Conservation (phyloP, 1,140 invertebrate genomes). For the Platyura marginata region DNA sequence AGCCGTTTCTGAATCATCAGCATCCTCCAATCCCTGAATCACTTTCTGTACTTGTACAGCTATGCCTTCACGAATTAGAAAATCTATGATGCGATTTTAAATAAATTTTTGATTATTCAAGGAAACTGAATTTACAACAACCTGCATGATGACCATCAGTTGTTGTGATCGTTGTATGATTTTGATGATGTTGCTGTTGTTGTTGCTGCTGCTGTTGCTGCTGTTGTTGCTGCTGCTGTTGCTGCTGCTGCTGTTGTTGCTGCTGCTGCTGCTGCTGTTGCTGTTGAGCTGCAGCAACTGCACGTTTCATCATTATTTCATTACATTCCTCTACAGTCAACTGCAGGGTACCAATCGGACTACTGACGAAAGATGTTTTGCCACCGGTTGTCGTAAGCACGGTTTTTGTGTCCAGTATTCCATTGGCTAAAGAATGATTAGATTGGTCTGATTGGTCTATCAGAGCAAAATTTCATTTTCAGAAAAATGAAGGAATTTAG, state of each 20-base stretch:
- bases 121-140: constrained; percentile 10
- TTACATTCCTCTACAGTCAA: constrained; percentile 57
- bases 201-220: constrained; percentile 18
- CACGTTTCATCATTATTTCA: constrained; percentile 51
- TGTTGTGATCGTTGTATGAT: constrained; percentile 1
- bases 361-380: constrained; percentile 32
- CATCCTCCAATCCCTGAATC: constrained; percentile 24
- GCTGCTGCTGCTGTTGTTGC: constrained; percentile 18
- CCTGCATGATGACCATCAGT: constrained; percentile 19
- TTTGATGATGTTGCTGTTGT: constrained; percentile 6
- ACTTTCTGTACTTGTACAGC: constrained; percentile 26
- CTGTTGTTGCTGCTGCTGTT: constrained; percentile 9
- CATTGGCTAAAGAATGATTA: constrained; percentile 17
- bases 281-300: constrained; percentile 17
- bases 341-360: constrained; percentile 46
- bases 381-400: constrained; percentile 17
- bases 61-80: constrained; percentile 12
- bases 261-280: constrained; percentile 16
- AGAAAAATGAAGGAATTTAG: too few species aligned
- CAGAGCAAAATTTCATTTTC: neutral
- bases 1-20: constrained; percentile 23
- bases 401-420: constrained; percentile 23
- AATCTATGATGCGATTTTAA: constrained; percentile 1
- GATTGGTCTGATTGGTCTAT: constrained; percentile 21
- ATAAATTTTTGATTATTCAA: neutral